Conservation (phyloP, 1,140 invertebrate genomes). For the Euschistus heros region DNA sequence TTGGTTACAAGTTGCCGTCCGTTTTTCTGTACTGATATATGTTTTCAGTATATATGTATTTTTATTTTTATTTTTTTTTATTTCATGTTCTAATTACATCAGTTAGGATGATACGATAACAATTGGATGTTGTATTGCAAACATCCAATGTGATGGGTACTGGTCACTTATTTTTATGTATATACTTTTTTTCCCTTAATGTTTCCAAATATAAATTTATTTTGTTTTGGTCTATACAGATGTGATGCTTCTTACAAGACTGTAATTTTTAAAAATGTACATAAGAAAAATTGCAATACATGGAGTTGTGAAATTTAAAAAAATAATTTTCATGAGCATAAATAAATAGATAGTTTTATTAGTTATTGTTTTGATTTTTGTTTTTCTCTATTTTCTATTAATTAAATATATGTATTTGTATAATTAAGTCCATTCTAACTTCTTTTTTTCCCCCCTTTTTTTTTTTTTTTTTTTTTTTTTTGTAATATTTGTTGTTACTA, state of each 20-base stretch:
- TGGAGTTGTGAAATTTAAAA: too few species aligned
- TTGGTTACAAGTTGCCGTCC: constrained; percentile 8
- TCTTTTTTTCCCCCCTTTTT: too few species aligned
- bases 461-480: background rate
- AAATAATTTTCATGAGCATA: too few species aligned
- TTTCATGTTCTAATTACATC: too few species aligned
- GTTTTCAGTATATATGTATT: too few species aligned
- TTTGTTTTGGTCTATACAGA: background rate
- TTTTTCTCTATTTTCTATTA: background rate
- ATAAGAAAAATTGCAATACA: constrained; percentile 4
- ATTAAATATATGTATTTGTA: background rate
- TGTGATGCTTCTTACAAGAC: constrained; percentile 13
- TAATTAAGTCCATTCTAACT: too few species aligned
- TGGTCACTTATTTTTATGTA: constrained; percentile 3
- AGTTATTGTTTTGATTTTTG: too few species aligned
- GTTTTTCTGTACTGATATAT: background rate
- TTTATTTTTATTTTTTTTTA: too few species aligned
- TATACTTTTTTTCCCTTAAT: background rate
- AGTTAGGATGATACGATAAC: too few species aligned
- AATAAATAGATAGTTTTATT: too few species aligned
- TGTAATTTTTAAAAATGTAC: constrained; percentile 11
- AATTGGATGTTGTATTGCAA: too few species aligned
- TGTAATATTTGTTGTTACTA: background rate
- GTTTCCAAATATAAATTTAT: background rate
- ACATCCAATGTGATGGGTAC: background rate